These are phyloP conservation scores for Lasioglossum baleicum DNA, from an alignment of 1,140 invertebrate genomes.

Conservation along the genomic window DNA sequence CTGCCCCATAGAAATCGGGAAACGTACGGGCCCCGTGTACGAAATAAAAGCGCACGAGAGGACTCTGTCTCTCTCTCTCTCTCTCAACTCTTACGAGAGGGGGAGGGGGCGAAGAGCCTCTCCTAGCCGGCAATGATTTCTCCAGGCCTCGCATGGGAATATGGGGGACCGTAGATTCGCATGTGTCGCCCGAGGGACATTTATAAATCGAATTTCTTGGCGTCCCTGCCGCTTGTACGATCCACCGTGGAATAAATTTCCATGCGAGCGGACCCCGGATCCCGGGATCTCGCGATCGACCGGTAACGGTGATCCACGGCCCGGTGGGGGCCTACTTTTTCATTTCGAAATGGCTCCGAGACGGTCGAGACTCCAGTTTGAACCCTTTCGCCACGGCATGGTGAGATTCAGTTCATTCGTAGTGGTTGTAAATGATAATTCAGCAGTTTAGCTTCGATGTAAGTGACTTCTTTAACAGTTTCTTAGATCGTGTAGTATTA, in stretches of 20 bases:
- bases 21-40: constrained; percentile 25
- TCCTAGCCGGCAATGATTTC: neutral
- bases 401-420: too few relatives aligned
- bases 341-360: too few relatives aligned
- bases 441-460: too few relatives aligned
- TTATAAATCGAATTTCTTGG: neutral
- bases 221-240: neutral
- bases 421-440: too few relatives aligned
- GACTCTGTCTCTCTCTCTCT: neutral
- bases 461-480: too few relatives aligned
- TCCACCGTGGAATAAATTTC: neutral
- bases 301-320: too few relatives aligned
- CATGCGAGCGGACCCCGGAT: neutral
- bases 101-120: neutral
- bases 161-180: constrained; percentile 28
- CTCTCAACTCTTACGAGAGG: too few relatives aligned
- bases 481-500: too few relatives aligned
- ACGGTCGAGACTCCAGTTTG: too few relatives aligned
- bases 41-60: constrained; percentile 30
- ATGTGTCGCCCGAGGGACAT: constrained; percentile 4
- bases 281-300: too few relatives aligned
- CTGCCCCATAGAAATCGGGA: constrained; percentile 46
- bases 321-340: too few relatives aligned
- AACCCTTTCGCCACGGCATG: too few relatives aligned
- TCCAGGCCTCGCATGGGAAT: constrained; percentile 29